Conservation (phyloP, 2,797 vertebrate species). For the Acanthurus tractus region DNA sequence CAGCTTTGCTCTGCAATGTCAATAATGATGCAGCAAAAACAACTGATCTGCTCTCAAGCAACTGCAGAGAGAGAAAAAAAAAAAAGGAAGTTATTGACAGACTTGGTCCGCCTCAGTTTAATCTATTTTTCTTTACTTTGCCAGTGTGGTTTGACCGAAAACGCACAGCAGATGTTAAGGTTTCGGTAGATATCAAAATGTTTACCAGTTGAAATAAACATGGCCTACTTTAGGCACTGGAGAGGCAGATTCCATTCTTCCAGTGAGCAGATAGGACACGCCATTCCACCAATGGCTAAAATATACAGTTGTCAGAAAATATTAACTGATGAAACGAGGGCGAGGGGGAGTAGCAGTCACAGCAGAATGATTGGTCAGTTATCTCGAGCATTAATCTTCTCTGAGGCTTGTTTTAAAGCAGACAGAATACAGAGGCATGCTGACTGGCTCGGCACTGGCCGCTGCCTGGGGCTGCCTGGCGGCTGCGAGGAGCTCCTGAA, state of each 20-base stretch:
- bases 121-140: conserved; percentile 74
- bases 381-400: conserved; percentile 88
- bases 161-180: conserved; percentile 87
- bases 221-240: conserved; percentile 82
- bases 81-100: conserved; percentile 77
- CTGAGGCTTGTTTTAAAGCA: conserved; percentile 79
- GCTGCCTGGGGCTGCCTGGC: conserved; percentile 61
- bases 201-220: conserved; percentile 88
- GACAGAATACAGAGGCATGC: conserved; percentile 86
- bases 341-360: conserved; percentile 77
- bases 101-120: conserved; percentile 64
- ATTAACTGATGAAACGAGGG: conserved; percentile 86
- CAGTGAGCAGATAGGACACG: conserved; percentile 81
- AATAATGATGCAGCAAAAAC: conserved; percentile 66
- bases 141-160: conserved; percentile 83
- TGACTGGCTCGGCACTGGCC: conserved; percentile 62
- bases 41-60: conserved; percentile 60
- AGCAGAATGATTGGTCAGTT: conserved; percentile 84
- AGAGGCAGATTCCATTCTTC: conserved; percentile 84
- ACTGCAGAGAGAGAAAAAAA: conserved; percentile 51
- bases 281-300: conserved; percentile 85
- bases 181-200: conserved; percentile 89
- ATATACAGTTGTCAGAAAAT: conserved; percentile 90
- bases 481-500: conserved; percentile 72
- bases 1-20: conserved; percentile 75